Evolutionary conservation across 2,113 vertebrate species (phyloP).

Genomic region (Hydrolagus affinis): DNA sequence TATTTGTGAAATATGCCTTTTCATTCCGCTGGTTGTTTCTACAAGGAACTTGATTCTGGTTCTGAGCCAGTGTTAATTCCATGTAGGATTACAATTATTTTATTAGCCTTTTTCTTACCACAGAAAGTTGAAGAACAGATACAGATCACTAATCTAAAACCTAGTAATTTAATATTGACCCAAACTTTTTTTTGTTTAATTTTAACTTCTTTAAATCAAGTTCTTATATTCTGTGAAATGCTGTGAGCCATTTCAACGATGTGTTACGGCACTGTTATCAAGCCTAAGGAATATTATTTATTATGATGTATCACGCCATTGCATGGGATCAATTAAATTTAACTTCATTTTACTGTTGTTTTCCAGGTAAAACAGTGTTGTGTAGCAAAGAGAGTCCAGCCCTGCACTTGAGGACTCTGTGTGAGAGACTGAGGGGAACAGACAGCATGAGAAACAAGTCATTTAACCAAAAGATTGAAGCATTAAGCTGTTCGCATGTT

Average conservation of each 20-base stretch:
- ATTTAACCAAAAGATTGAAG: neutral
- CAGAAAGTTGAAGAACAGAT: no score
- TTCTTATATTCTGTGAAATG: no score
- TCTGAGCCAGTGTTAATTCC: no score
- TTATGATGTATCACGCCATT: neutral
- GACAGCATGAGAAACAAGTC: slow-evolving; percentile 29
- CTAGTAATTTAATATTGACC: neutral
- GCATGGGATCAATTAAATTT: neutral
- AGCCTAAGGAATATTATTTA: neutral
- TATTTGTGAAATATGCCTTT: no score
- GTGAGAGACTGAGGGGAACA: slow-evolving; percentile 72
- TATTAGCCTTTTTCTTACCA: no score
- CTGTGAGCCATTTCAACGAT: no score
- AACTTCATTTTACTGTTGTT: slow-evolving; percentile 15
- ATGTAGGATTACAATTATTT: no score
- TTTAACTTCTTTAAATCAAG: neutral
- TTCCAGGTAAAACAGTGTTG: slow-evolving; percentile 77
- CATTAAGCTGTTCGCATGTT: slow-evolving; percentile 21
- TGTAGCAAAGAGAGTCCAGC: slow-evolving; percentile 81
- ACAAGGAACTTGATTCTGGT: no score
- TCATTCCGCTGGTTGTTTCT: no score
- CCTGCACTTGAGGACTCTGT: slow-evolving; percentile 77
- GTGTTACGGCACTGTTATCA: no score
- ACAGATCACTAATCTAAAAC: no score
- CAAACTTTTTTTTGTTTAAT: neutral